Evolutionary conservation across 2,113 vertebrate genomes (phyloP).

Genomic region (Chlorodrepanis virens): DNA sequence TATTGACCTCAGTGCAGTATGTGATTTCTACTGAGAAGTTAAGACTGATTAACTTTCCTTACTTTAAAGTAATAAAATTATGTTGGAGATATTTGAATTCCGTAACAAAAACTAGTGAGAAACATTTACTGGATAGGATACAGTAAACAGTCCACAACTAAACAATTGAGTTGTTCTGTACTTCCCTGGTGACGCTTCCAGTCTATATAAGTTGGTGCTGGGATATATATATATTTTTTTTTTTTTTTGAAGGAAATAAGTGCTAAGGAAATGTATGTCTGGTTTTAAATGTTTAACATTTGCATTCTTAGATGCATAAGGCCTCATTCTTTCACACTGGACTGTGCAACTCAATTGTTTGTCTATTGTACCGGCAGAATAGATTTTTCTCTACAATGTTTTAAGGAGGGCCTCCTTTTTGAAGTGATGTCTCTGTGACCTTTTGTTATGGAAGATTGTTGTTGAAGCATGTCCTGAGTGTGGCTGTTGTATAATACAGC

Average conservation of each 20-base stretch:
- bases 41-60: neutral
- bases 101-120: neutral
- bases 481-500: neutral
- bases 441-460: neutral
- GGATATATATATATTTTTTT: too few relatives aligned
- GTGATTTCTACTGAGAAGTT: neutral
- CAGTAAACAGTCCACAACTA: neutral
- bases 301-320: neutral
- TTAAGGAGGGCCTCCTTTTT: neutral
- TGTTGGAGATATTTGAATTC: neutral
- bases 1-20: neutral
- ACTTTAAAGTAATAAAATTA: neutral
- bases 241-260: neutral
- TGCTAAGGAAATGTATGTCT: neutral
- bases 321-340: neutral
- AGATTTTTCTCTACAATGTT: neutral
- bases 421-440: neutral
- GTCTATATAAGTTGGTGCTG: neutral
- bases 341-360: neutral
- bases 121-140: neutral
- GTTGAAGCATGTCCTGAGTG: neutral
- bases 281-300: neutral
- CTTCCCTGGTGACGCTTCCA: neutral
- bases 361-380: neutral
- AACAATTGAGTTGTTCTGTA: neutral